phyloP scores from a whole-genome alignment of 2,113 vertebrate genomes.

The Crotalus viridis region DNA sequence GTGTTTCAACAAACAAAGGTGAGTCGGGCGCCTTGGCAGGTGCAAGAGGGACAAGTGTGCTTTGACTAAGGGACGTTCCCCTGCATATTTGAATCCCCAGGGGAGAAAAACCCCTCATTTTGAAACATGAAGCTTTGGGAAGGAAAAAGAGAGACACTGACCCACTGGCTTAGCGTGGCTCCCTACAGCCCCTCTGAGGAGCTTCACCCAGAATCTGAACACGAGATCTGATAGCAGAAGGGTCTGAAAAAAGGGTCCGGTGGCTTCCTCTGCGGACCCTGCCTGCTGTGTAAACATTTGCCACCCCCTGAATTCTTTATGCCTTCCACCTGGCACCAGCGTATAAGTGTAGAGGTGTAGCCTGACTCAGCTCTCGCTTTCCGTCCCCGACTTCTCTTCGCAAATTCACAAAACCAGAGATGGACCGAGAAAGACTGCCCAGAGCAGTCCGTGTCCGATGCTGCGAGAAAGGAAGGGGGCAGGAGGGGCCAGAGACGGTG shows the following conservation, averaged over 20 bases:
- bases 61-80: neutral
- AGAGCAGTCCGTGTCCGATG: neutral
- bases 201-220: neutral
- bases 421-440: neutral
- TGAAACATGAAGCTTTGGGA: neutral
- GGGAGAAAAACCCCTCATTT: neutral
- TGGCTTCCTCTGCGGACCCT: neutral
- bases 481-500: too few relatives aligned
- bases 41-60: neutral
- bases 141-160: neutral
- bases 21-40: neutral
- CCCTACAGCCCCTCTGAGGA: neutral
- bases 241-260: neutral
- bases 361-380: neutral
- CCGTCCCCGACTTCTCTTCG: neutral
- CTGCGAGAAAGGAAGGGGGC: neutral
- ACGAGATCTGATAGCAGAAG: neutral
- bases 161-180: neutral
- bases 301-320: neutral
- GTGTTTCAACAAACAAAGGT: neutral
- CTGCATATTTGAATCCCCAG: neutral
- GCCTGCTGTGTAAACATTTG: neutral
- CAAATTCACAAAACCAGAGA: neutral
- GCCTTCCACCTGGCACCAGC: neutral
- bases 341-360: too few relatives aligned